phyloP scores from a whole-genome alignment of 2,113 vertebrate genomes.

The Dendropsophus ebraccatus region DNA sequence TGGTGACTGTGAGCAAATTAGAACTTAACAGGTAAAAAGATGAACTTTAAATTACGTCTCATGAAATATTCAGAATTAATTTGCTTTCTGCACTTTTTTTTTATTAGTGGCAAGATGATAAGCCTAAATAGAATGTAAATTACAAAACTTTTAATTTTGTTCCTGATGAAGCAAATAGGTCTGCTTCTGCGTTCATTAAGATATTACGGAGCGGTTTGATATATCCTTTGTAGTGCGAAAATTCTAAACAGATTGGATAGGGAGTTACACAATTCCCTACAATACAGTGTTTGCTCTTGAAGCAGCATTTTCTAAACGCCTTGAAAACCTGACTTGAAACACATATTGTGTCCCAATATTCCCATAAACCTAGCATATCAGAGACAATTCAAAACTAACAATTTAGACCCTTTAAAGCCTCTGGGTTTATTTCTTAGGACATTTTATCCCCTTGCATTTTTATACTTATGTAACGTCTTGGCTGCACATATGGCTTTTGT shows the following conservation, averaged over 20 bases:
- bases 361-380: slow-evolving; percentile 6
- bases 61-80: slow-evolving; percentile 55
- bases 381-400: neutral
- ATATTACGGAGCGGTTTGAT: slow-evolving; percentile 15
- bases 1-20: slow-evolving; percentile 18
- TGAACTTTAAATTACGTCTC: slow-evolving; percentile 38
- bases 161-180: slow-evolving; percentile 24
- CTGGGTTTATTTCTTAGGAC: neutral
- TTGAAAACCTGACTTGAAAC: neutral
- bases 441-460: neutral
- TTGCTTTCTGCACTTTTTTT: slow-evolving; percentile 33
- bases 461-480: neutral
- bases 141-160: slow-evolving; percentile 34
- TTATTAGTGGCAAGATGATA: slow-evolving; percentile 5
- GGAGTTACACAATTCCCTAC: slow-evolving; percentile 44
- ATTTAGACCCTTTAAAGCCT: neutral
- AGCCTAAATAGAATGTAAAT: slow-evolving; percentile 18
- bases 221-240: neutral
- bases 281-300: slow-evolving; percentile 17
- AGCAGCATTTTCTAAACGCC: neutral
- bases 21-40: slow-evolving; percentile 41
- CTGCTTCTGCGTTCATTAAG: slow-evolving; percentile 8
- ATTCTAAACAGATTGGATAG: slow-evolving; percentile 43
- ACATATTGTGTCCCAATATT: slow-evolving; percentile 26
- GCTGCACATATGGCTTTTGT: neutral